phyloP scores from a whole-genome alignment of 2,888 invertebrate genomes.

The Drosophila neutralis region DNA sequence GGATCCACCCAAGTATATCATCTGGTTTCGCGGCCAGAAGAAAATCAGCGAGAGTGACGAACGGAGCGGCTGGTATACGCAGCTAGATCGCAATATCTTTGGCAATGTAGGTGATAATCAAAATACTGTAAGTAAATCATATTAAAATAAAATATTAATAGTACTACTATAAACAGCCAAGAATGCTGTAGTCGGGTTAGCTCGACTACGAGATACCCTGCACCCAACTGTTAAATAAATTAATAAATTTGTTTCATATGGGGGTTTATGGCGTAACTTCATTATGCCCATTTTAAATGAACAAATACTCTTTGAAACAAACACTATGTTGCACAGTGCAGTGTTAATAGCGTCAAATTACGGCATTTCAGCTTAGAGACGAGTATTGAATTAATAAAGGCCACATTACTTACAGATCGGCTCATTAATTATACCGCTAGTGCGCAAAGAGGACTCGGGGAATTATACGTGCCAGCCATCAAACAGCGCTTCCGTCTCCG shows the following conservation, averaged over 20 bases:
- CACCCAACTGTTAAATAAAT: neutral
- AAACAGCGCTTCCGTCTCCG: slow-evolving; percentile 95
- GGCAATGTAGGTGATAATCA: slow-evolving; percentile 82
- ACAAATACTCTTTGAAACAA: neutral
- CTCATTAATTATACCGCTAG: slow-evolving; percentile 84
- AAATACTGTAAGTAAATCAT: slow-evolving; percentile 80
- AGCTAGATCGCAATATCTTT: slow-evolving; percentile 83
- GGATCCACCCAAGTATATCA: slow-evolving; percentile 95
- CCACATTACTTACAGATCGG: slow-evolving; percentile 82
- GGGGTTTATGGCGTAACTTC: neutral
- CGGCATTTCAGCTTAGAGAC: slow-evolving; percentile 7
- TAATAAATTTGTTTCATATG: no score
- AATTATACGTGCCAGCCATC: slow-evolving; percentile 98
- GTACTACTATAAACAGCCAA: neutral
- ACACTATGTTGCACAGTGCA: neutral
- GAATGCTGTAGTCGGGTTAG: neutral
- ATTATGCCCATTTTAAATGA: neutral
- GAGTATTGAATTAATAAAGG: slow-evolving; percentile 40
- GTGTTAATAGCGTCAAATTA: slow-evolving; percentile 5
- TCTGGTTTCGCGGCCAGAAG: slow-evolving; percentile 91
- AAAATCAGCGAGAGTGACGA: slow-evolving; percentile 83
- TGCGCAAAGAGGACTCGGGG: slow-evolving; percentile 85
- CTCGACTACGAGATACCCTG: neutral
- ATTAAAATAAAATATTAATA: neutral
- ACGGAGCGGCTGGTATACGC: slow-evolving; percentile 83